Evolutionary conservation across 2,113 vertebrate species (phyloP), one percentile per base, ranked within the genome.

Genomic region (Sinocyclocheilus rhinocerous): DNA sequence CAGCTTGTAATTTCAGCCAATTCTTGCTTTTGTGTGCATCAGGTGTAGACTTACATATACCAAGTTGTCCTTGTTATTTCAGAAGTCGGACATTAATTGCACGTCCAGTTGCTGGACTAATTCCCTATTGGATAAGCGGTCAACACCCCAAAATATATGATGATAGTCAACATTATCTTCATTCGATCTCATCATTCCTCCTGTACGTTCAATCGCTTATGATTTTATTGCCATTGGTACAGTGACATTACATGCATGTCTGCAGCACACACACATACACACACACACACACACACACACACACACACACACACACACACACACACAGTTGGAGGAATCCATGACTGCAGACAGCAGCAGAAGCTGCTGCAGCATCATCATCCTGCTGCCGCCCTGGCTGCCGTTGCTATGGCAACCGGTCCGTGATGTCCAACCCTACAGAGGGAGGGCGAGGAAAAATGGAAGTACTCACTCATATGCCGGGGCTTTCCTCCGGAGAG

Each of bases 111-210:
- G 57, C 20, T 59, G n/a, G 2, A 59, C 57, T 59, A 22, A 59
- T 22, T 59, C 57, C 86, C 81, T 90, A 91, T 89, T 92, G 90
- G 90, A 84, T 89, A 84, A 91, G 86, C 57, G 65, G 75, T 84
- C 80, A 83, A 84, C 63, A 82, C 69, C 79, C 29, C 59, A 13
- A 22, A 48, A 81, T 6, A 73, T 4, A 42, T 57, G 73, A 79
- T n/a, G 33, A 13, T 13, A 55, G 36, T 77, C 11, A 50, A 45
- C 39, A 65, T 18, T 48, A 11, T 61, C 18, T 52, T 2, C 8
- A 80, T 78, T 36, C 1, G 4, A 52, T 39, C 29, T 39, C 33
- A 3, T 81, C 59, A 45, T 33, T 33, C 7, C 16, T 18, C 48
- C 8, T 11, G 24, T 16, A 63, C 65, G 39, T 81, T 24, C n/a